Conservation (phyloP, 2,797 vertebrate genomes). For the Parauchenoglanis punctatus region DNA sequence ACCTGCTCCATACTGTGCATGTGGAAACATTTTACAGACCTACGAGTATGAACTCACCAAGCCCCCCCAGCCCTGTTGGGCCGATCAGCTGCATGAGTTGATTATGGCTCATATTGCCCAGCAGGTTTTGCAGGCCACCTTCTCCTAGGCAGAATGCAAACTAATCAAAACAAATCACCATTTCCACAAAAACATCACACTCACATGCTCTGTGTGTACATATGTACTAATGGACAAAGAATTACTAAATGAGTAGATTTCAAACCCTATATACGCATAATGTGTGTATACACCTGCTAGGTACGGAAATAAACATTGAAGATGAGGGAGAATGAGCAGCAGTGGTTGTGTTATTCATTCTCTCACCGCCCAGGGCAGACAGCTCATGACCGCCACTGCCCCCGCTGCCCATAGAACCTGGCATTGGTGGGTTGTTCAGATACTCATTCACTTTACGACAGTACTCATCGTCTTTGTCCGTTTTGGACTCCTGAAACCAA, state of each 20-base stretch:
- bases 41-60: slow-evolving; percentile 75
- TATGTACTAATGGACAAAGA: background rate
- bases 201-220: background rate
- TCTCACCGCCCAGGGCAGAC: slow-evolving; percentile 86
- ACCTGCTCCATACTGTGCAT: background rate
- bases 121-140: slow-evolving; percentile 94
- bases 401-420: slow-evolving; percentile 84
- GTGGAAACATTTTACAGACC: background rate
- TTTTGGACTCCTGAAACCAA: slow-evolving; percentile 73
- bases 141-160: slow-evolving; percentile 75
- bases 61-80: slow-evolving; percentile 92
- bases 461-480: slow-evolving; percentile 85
- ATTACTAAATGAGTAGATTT: background rate
- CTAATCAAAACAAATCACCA: background rate
- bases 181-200: background rate
- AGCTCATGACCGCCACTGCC: slow-evolving; percentile 85
- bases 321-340: background rate
- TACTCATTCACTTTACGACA: slow-evolving; percentile 95
- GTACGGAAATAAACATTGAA: background rate
- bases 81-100: slow-evolving; percentile 99
- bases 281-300: background rate
- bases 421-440: slow-evolving; percentile 94
- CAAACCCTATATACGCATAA: background rate
- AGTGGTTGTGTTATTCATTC: background rate
- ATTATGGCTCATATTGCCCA: slow-evolving; percentile 99